Base-by-base conservation (phyloP, 2,888 invertebrate genomes). In the Entomobrya proxima region DNA sequence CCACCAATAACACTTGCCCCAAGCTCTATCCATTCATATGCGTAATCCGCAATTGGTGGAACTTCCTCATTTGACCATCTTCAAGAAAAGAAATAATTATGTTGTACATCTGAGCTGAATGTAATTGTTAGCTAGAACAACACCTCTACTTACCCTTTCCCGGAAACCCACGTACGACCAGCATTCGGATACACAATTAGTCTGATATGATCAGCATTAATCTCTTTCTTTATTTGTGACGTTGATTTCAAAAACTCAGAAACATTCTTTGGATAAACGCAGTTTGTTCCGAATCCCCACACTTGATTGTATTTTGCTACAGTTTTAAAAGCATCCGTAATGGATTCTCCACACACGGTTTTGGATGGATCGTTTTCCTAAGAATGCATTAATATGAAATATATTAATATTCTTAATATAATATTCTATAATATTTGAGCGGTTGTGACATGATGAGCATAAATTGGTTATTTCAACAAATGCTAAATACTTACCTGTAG, bases 181-280 rank as follows among this genome's bases (percentile, higher is more conserved):
- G 97, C 97, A 92, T 98, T 98, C 3, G 98, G 98, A 92, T 98
- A 98, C 32, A 96, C 96, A 83, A 98, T 94, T 80, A 98, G 93
- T 2, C 96, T 96, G 32, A 84, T 64, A 1, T 35, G 7, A 35
- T 61, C 35, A 4, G 32, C 35, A 9, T 67, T 81, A 94, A 94
- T 88, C 95, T 91, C 58, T 92, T 92, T 88, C 75, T 15, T 88
- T 52, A n/a, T 91, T 61, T 3, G 84, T 52, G 35, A 90, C 82
- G n/a, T 92, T 69, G 90, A 88, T 55, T 93, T 92, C 58, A 96
- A 92, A 67, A 96, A 92, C 0, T 94, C 91, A 18, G 94, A 93
- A 6, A 96, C 94, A 90, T 93, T 92, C 88, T 93, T 91, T 0
- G 96, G 96, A 86, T 94, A 93, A 61, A 96, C 94, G 92, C 98